Percentiles rank a stretch among this genome's conserved stretches.
These are phyloP conservation scores for Saccostrea cuccullata DNA, from an alignment of 1,140 invertebrate genomes.

Conservation along the genomic window DNA sequence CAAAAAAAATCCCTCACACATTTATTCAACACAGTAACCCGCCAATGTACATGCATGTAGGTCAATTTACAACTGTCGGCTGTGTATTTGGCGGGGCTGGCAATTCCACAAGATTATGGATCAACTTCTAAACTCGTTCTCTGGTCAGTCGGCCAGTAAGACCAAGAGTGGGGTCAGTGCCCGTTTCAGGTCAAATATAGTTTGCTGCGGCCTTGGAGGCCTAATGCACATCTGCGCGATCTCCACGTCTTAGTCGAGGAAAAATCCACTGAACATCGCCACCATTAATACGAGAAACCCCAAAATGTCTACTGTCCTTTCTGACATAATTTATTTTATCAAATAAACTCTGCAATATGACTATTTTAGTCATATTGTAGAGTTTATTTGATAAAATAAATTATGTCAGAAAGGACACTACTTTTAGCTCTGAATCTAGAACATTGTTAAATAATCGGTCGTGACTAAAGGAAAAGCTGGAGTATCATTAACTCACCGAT, in stretches of 20 bases:
- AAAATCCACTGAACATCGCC: background rate
- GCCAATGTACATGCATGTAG: background rate
- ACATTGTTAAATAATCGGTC: constrained; percentile 2
- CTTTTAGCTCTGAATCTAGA: background rate
- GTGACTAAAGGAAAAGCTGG: background rate
- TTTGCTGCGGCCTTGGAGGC: background rate
- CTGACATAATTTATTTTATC: no score
- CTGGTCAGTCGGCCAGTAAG: constrained; percentile 28
- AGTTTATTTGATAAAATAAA: no score
- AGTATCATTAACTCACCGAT: background rate
- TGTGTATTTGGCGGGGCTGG: background rate
- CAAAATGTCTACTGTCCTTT: no score
- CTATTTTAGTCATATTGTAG: no score
- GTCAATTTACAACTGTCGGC: background rate
- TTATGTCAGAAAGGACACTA: no score
- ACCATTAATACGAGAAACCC: no score
- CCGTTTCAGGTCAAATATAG: constrained; percentile 21
- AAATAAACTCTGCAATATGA: no score
- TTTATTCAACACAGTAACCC: no score
- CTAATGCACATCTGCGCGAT: background rate
- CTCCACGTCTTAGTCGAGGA: background rate
- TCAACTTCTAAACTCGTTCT: background rate
- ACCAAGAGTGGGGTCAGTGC: background rate
- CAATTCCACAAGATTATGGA: background rate
- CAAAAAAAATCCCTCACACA: no score